Evolutionary conservation across 2,888 invertebrate species (phyloP).

Genomic region (Polydrusus tereticollis): DNA sequence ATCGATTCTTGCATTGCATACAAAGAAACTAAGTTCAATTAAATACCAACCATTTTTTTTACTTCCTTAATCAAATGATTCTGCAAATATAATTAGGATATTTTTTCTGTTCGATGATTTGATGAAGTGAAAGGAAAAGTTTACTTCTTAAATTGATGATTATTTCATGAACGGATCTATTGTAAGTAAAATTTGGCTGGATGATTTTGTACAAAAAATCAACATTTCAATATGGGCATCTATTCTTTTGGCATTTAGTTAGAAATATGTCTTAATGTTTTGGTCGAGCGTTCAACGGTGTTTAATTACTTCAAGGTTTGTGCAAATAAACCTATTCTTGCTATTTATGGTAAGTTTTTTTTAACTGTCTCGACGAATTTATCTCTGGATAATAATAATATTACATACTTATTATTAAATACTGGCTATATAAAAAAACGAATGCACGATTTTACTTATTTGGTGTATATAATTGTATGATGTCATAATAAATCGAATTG

Average conservation of each 20-base stretch:
- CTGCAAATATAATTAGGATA: not conserved
- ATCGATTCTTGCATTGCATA: too few species aligned
- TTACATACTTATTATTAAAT: not conserved
- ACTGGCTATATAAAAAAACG: too few species aligned
- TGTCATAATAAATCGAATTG: not conserved
- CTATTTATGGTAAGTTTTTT: conserved; percentile 23
- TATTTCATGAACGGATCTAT: conserved; percentile 17
- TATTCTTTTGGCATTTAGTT: not conserved
- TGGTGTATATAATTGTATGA: not conserved
- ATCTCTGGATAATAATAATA: not conserved
- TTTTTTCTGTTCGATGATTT: conserved; percentile 5
- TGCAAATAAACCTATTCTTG: conserved; percentile 13
- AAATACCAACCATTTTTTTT: conserved; percentile 6
- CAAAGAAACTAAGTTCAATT: not conserved
- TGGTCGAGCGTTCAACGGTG: not conserved
- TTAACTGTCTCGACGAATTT: not conserved
- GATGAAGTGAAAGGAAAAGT: conserved; percentile 22
- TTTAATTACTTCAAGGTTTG: conserved; percentile 17
- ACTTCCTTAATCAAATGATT: conserved; percentile 1
- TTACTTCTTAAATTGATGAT: conserved; percentile 2
- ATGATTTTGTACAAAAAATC: conserved; percentile 21
- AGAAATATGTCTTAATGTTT: conserved; percentile 24
- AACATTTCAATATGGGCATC: not conserved
- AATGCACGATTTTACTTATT: not conserved
- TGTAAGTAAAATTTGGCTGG: not conserved